Base-by-base conservation (phyloP, 2,797 vertebrate genomes). In the Gallirallus australis region DNA sequence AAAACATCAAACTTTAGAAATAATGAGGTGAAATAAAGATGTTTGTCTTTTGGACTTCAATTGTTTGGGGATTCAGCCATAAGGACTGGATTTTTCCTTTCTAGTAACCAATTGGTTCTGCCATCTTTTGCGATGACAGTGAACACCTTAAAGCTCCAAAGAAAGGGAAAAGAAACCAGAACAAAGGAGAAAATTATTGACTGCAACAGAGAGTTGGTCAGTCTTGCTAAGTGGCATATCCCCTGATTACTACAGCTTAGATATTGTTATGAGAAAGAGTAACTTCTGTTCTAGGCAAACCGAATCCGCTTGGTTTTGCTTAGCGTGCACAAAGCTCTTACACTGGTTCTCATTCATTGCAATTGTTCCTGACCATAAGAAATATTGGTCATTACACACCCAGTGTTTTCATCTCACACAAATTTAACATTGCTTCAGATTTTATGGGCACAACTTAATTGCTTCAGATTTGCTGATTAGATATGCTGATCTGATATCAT, bases 381-480 rank as follows among this genome's bases (percentile, higher is more conserved):
- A 90, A 40, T 37, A 72, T 89, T 90, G 90, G 37, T 86, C 59
- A 77, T 94, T 93, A 59, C 68, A 84, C 30, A 94, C 57, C 25
- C 69, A 31, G 59, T 91, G 69, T 92, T 96, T 94, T 76, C 78
- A 80, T 89, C 64, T 85, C 65, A 90, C 64, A 89, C 54, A 83
- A 79, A 94, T 85, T 88, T 70, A 78, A 76, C 37, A 52, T 94
- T 97, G 93, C 93, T 96, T 97, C 52, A 28, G 83, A 94, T 75
- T 97, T 97, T 96, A 97, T 91, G 76, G 79, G 76, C 92, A 35
- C 53, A 90, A 86, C 91, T 97, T 96, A 96, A 96, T 96, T 92
- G 91, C 77, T 91, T 87, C 89, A 83, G 60, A 77, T 81, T 92
- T 76, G 85, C 59, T 85, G 66, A 96, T 94, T 95, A 96, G 56